A percentile compares a stretch with the other conserved stretches of the same genome.
These are phyloP conservation scores for Antechinus flavipes DNA, from an alignment of 2,113 vertebrate genomes.

Conservation along the genomic window DNA sequence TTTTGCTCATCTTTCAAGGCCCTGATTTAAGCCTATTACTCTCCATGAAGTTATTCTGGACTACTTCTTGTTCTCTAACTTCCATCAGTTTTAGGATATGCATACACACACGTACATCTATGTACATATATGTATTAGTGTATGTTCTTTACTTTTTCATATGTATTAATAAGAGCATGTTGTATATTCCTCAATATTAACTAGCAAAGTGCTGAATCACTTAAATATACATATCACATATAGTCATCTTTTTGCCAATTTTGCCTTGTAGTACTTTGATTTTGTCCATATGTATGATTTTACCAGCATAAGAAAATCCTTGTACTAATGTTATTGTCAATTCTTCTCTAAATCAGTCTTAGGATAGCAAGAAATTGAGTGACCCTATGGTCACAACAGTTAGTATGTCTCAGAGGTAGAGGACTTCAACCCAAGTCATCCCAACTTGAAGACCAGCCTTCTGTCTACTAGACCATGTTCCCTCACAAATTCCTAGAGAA, in stretches of 20 bases:
- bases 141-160: not conserved
- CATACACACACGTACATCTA: not conserved
- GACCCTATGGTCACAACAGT: not conserved
- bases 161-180: not conserved
- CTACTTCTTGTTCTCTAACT: not conserved
- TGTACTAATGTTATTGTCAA: not conserved
- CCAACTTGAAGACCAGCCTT: not conserved
- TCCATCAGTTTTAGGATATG: too few relatives aligned
- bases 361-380: not conserved
- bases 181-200: not conserved
- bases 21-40: not conserved
- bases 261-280: not conserved
- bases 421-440: not conserved
- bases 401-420: not conserved
- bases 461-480: not conserved
- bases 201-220: not conserved
- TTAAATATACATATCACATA: not conserved
- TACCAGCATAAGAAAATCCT: not conserved
- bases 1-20: not conserved
- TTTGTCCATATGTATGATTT: not conserved
- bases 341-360: not conserved
- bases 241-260: not conserved
- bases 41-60: not conserved
- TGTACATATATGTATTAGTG: not conserved
- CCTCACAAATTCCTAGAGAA: not conserved